phyloP scores from a whole-genome alignment of 2,797 vertebrate species.

The Tinamus major region DNA sequence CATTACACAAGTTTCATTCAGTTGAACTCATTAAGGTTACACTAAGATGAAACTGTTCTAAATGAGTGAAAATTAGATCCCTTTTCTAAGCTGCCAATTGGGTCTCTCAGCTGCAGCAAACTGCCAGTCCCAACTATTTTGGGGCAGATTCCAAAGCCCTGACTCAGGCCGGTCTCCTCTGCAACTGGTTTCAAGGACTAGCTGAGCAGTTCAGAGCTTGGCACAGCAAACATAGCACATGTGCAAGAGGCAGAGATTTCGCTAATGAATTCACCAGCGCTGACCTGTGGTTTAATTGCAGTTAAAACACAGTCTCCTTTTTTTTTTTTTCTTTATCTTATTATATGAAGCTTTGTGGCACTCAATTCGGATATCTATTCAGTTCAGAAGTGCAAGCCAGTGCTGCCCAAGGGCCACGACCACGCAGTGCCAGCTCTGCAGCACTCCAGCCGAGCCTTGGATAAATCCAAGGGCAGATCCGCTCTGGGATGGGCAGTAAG shows the following conservation, averaged over 20 bases:
- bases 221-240: background rate
- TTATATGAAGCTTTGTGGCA: background rate
- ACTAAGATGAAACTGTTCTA: background rate
- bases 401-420: background rate
- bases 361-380: background rate
- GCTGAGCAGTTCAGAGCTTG: slow-evolving; percentile 28
- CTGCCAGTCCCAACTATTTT: background rate
- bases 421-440: background rate
- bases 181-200: background rate
- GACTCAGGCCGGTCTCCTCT: background rate
- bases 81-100: background rate
- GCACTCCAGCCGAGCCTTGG: background rate
- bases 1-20: background rate
- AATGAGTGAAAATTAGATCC: background rate
- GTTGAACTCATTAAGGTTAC: background rate
- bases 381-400: background rate
- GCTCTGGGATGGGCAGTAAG: background rate
- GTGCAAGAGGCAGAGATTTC: background rate
- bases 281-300: background rate
- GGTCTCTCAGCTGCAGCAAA: background rate
- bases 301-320: slow-evolving; percentile 11
- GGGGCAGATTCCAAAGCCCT: background rate
- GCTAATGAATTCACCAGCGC: background rate
- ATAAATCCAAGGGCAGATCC: background rate
- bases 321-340: background rate